Evolutionary conservation across 1,140 invertebrate genomes (phyloP), one percentile per base, ranked within the genome.

Genomic region (Leptinotarsa lineolata): DNA sequence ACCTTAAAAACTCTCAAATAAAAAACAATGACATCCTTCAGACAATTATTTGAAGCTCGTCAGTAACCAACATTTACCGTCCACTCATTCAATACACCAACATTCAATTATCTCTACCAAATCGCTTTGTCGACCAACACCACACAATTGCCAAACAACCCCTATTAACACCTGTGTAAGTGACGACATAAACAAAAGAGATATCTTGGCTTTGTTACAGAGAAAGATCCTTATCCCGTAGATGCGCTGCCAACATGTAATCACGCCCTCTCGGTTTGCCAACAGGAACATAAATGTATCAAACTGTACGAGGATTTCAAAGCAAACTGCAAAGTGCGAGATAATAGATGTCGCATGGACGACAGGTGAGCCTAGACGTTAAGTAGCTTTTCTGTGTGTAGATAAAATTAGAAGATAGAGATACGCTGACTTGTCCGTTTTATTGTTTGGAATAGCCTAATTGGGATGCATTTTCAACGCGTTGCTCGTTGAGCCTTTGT

Each of bases 211-310:
- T 54, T 68, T 79, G 72, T 84, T 83, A 65, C 90, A 93, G 94
- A 95, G 80, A 94, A 93, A 87, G 93, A 95, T 87, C 92, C 92
- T 15, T 94, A 94, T 85, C 90, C 93, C 16, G 91, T 95, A 68
- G 93, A 95, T 82, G 92, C 93, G 46, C 87, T 96, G 81, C 93
- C 94, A 65, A 94, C 92, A 46, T 96, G 94, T 86, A 94, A 92
- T 84, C 94, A 95, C 81, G 94, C 94, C 6, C 85, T 95, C 77
- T 91, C 88, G 76, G 92, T 94, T 67, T 96, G 94, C 83, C 90
- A 92, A 80, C 91, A 90, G 78, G 91, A 92, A 75, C 89, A 90
- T 63, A 88, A 91, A 75, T 95, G 94, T 84, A 89, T 89, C 65
- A 90, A 91, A 78, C 88, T 94, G 44, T 94, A 91, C 82, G 91